A percentile compares a stretch with the other conserved stretches of the same genome.
phyloP scores from a whole-genome alignment of 2,888 invertebrate species.

The Oligia strigilis region DNA sequence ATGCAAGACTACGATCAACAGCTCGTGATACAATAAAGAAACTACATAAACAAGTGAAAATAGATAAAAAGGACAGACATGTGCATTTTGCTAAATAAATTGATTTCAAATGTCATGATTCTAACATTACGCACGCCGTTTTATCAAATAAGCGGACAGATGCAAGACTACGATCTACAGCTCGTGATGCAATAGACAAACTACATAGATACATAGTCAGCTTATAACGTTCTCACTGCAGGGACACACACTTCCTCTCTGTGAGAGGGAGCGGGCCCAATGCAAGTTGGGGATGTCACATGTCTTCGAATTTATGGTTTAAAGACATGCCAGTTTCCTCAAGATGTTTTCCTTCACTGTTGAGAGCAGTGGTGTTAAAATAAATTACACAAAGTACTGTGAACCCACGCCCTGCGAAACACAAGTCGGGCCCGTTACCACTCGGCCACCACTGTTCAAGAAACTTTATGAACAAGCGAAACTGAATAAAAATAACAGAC shows the following conservation, averaged over 20 bases:
- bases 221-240: too few species aligned
- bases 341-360: neutral
- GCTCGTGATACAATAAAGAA: neutral
- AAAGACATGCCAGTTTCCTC: neutral
- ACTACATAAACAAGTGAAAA: constrained; percentile 2
- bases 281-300: too few species aligned
- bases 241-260: too few species aligned
- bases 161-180: neutral
- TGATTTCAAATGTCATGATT: neutral
- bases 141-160: too few species aligned
- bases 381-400: neutral
- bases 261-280: too few species aligned
- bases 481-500: constrained; percentile 4
- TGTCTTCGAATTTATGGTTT: too few species aligned
- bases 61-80: constrained; percentile 9
- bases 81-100: constrained; percentile 27
- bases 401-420: too few species aligned
- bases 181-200: neutral
- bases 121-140: neutral
- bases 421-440: too few species aligned
- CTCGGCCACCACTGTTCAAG: neutral
- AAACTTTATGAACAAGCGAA: neutral
- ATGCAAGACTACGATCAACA: neutral
- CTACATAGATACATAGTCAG: neutral
- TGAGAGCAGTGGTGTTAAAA: too few species aligned